Evolutionary conservation across 2,888 invertebrate species (phyloP), one percentile per base, ranked within the genome.

Genomic region (Strigamia crassipes): DNA sequence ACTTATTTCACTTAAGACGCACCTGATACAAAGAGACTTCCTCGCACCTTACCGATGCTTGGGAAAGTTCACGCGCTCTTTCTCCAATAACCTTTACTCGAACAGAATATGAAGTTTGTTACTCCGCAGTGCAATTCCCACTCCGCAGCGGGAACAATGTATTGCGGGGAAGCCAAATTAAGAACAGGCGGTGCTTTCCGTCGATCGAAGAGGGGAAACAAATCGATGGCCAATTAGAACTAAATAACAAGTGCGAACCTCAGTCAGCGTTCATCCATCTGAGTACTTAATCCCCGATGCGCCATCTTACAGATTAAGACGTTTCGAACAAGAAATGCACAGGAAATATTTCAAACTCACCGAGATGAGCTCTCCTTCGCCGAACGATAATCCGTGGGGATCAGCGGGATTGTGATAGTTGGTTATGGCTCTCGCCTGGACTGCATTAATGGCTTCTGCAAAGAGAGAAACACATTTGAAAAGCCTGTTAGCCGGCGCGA

Each of bases 281-380:
- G 61, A 61, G 23, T 61, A 61, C 21, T 61, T 61, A 61, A 61
- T 61, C 61, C 61, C 23, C 61, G 21, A 18, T 15, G 61, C 61
- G 61, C 15, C 6, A 10, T 61, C 23, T 51, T 51, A 12, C 18
- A 61, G 61, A 61, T 61, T 61, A 61, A 61, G 18, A 61, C 2
- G 18, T 61, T 61, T 18, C 51, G 51, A n/a, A 51, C 3, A 51
- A n/a, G 51, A 51, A 51, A 61, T 18, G 18, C 15, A 61, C 61
- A 61, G 61, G 61, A 9, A 61, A 61, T 8, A 61, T 61, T 61
- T 61, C 61, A 21, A 21, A 77, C 87, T 86, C 85, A 89, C 89
- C 86, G 87, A 88, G 80, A 89, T 87, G 78, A 86, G 85, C 79
- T 89, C 89, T 42, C 88, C 88, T 84, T 87, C 86, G 81, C 86